Conservation (phyloP, 2,113 vertebrate genomes). For the Oryctolagus cuniculus region mOryCun1.1 NC_091435.1:128468001-128468500, state of each 20-base stretch:
- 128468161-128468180: not conserved
- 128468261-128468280: not conserved
- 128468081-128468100: not conserved
- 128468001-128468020: not conserved
- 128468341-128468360: not conserved
- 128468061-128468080: not conserved
- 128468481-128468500: not conserved
- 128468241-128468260: not conserved
- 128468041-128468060: not conserved
- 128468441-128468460: not conserved
- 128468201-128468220: not conserved
- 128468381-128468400: slow-evolving; percentile 10
- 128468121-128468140: not conserved
- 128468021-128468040: slow-evolving; percentile 40
- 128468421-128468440: not conserved
- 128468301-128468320: not conserved
- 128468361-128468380: not conserved
- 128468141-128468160: not conserved
- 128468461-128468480: not conserved
- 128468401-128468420: not conserved
- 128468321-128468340: not conserved
- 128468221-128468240: not conserved
- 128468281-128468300: not conserved
- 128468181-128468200: not conserved
- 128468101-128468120: not conserved